phyloP scores from a whole-genome alignment of 2,113 vertebrate genomes.

The Phasianus colchicus region DNA sequence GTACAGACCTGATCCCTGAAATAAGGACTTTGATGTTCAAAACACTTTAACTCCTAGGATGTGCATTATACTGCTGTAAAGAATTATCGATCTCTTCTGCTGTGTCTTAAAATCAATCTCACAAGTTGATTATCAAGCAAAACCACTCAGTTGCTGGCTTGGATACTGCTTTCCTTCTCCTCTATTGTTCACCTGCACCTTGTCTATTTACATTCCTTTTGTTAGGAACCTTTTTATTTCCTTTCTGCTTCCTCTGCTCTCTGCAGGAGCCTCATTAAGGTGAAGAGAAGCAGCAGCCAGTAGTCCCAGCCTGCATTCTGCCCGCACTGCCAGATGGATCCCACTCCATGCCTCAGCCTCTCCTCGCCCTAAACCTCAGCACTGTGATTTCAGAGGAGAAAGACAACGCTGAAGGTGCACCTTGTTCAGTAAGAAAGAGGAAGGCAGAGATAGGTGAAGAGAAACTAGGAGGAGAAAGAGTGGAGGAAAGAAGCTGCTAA shows the following conservation, averaged over 20 bases:
- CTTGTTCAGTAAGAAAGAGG: neutral
- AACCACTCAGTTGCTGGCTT: neutral
- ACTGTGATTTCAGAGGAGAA: neutral
- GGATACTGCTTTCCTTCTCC: neutral
- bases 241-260: neutral
- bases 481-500: neutral
- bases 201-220: neutral
- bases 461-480: neutral
- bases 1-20: neutral
- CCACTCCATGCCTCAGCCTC: neutral
- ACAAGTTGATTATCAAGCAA: neutral
- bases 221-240: neutral
- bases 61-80: neutral
- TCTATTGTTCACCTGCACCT: constrained; percentile 7
- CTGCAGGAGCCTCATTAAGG: neutral
- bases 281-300: neutral
- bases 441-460: neutral
- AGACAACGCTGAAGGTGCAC: neutral
- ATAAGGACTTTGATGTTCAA: neutral
- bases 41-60: neutral
- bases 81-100: neutral
- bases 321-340: neutral
- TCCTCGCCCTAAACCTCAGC: neutral
- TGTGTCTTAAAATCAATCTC: neutral
- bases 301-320: neutral